Evolutionary conservation across 2,888 invertebrate species (phyloP), one percentile per base, ranked within the genome.

Genomic region (Punctoribates punctum): DNA sequence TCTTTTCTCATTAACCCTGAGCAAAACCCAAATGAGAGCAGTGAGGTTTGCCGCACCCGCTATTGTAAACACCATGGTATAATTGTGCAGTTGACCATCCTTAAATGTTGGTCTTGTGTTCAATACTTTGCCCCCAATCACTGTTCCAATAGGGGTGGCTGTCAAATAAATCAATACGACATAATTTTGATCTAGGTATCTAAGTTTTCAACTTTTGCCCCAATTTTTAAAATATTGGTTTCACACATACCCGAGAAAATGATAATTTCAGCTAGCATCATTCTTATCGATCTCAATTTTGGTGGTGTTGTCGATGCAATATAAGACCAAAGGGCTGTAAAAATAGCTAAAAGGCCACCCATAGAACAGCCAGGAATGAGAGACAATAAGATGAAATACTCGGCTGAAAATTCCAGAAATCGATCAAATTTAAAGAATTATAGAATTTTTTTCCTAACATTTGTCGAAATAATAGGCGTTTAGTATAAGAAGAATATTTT

Each of bases 1-100:
- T 25, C 29, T 20, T 9, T 48, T 54, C 11, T 75, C 75, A 72
- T 75, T 70, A 11, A 75, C 48, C 17, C 29, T 15, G 11, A 75
- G 23, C 17, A 70, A 17, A 17, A 25, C 15, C 29, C 51, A 70
- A 13, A 72, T n/a, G 3, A 75, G 11, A n/a, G 54, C 20, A 2
- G 72, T 3, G 8, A 75, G 8, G 23, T 67, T 20, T 0, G 27
- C 46, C 0, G 1, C 29, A 0, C 9, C 34, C 20, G 13, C 29
- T 42, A 75, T 75, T 17, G 27, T n/a, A 72, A 27, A 75, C 0
- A 72, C 34, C 11, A 48, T 34, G 1, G 75, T 48, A n/a, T 57
- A 75, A 51, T 75, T 75, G 17, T 70, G 75, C 13, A 70, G 48
- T 38, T 75, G 70, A 34, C 70, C 70, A 34, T 42, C 46, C 15